phyloP scores from a whole-genome alignment of 2,888 invertebrate genomes.

The Eupithecia centaureata region DNA sequence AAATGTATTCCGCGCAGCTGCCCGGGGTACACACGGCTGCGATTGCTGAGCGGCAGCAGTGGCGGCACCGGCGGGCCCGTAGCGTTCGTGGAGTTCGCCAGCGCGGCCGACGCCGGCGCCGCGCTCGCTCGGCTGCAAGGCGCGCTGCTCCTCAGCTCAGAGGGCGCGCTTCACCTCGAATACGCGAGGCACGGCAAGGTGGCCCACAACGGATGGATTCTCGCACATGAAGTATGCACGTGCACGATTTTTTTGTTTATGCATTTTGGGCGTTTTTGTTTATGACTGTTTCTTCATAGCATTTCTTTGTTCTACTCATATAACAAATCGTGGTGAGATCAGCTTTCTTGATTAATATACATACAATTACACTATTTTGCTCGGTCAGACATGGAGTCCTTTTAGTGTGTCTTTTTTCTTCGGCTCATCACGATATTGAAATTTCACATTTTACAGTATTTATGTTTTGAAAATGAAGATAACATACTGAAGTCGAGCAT shows the following conservation, averaged over 20 bases:
- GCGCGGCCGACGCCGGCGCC: slow-evolving; percentile 94
- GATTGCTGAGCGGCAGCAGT: slow-evolving; percentile 94
- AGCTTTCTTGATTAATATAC: background rate
- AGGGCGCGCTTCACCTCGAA: slow-evolving; percentile 99
- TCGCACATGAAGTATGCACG: slow-evolving; percentile 83
- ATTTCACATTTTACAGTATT: no score
- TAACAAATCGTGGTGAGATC: background rate
- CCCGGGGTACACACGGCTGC: slow-evolving; percentile 98
- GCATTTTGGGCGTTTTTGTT: slow-evolving; percentile 7
- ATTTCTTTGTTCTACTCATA: no score
- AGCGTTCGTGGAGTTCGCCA: slow-evolving; percentile 99
- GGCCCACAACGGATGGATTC: slow-evolving; percentile 88
- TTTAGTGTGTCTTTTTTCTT: background rate
- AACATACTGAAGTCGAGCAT: background rate
- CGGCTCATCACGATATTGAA: no score
- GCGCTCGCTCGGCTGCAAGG: slow-evolving; percentile 98
- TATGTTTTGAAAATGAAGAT: background rate
- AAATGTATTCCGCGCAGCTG: slow-evolving; percentile 90
- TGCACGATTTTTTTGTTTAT: slow-evolving; percentile 52
- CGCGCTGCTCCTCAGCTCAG: slow-evolving; percentile 97
- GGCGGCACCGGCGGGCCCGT: slow-evolving; percentile 89
- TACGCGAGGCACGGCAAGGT: slow-evolving; percentile 98
- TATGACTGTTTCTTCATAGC: background rate
- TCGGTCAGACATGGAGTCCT: no score
- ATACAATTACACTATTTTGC: no score